These are phyloP conservation scores for Acanthurus leucopareius DNA, from an alignment of 2,797 vertebrate genomes.

Conservation along the genomic window DNA sequence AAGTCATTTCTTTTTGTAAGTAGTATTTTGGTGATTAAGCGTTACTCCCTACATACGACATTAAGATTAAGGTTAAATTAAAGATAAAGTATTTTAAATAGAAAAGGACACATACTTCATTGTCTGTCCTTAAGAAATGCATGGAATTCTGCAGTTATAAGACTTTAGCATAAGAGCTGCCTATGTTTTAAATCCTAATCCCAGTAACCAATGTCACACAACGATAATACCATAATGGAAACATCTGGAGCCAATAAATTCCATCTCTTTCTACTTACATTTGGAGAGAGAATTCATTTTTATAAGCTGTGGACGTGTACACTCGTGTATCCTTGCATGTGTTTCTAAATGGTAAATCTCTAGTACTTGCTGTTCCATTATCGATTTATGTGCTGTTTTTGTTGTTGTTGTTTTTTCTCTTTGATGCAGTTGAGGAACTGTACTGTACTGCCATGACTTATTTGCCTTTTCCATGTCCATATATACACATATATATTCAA, in stretches of 20 bases:
- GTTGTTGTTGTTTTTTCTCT: too few species aligned
- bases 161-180: slow-evolving; percentile 11
- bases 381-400: too few species aligned
- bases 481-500: too few species aligned
- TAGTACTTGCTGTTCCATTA: neutral
- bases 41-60: neutral
- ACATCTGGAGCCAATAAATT: slow-evolving; percentile 54
- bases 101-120: neutral
- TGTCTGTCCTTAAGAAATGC: neutral
- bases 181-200: slow-evolving; percentile 55
- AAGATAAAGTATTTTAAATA: neutral
- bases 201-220: slow-evolving; percentile 45
- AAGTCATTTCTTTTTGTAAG: neutral
- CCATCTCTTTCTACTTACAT: slow-evolving; percentile 37
- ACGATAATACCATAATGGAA: slow-evolving; percentile 54
- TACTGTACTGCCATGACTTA: too few species aligned
- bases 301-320: neutral
- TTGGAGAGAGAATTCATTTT: slow-evolving; percentile 3
- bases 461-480: too few species aligned
- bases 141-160: neutral
- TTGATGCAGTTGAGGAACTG: too few species aligned
- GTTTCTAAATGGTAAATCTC: slow-evolving; percentile 4
- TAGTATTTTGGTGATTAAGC: neutral
- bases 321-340: neutral
- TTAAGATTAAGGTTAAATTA: neutral